Conservation (phyloP, 2,888 invertebrate species). For the Proisotoma minuta region DNA sequence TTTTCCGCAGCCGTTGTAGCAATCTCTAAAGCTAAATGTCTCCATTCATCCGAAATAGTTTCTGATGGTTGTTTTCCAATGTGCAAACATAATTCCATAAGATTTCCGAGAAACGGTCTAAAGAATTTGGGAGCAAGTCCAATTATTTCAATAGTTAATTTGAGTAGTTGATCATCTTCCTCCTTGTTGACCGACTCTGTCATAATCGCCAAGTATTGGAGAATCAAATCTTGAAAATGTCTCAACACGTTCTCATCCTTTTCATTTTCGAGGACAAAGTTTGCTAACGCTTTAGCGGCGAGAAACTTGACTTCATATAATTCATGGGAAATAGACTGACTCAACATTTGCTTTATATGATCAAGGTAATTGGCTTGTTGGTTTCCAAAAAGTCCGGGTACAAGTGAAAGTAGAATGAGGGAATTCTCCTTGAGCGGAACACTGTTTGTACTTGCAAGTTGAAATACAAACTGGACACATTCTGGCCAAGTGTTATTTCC, state of each 20-base stretch:
- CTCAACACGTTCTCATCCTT: slow-evolving; percentile 86
- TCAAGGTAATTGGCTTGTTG: slow-evolving; percentile 86
- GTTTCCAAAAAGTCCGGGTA: slow-evolving; percentile 95
- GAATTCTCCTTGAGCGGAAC: slow-evolving; percentile 85
- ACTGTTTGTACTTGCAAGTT: slow-evolving; percentile 80
- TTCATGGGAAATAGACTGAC: slow-evolving; percentile 68
- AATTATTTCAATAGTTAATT: slow-evolving; percentile 88
- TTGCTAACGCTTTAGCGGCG: slow-evolving; percentile 57
- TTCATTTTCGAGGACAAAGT: slow-evolving; percentile 85
- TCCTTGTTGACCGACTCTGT: slow-evolving; percentile 49
- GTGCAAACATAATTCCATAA: slow-evolving; percentile 76
- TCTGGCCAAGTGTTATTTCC: slow-evolving; percentile 96
- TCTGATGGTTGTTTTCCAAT: slow-evolving; percentile 35
- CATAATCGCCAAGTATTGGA: slow-evolving; percentile 51
- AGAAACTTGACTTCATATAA: slow-evolving; percentile 50
- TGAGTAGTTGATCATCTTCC: slow-evolving; percentile 85
- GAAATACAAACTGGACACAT: slow-evolving; percentile 85
- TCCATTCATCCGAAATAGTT: slow-evolving; percentile 38
- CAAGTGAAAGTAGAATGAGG: slow-evolving; percentile 89
- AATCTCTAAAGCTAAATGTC: slow-evolving; percentile 47
- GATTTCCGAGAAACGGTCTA: slow-evolving; percentile 74
- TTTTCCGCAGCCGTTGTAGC: slow-evolving; percentile 82
- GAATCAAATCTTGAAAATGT: slow-evolving; percentile 79
- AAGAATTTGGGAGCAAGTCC: slow-evolving; percentile 90
- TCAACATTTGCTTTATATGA: slow-evolving; percentile 90